Conservation (phyloP, 2,797 vertebrate genomes). For the Myripristis jacobus region DNA sequence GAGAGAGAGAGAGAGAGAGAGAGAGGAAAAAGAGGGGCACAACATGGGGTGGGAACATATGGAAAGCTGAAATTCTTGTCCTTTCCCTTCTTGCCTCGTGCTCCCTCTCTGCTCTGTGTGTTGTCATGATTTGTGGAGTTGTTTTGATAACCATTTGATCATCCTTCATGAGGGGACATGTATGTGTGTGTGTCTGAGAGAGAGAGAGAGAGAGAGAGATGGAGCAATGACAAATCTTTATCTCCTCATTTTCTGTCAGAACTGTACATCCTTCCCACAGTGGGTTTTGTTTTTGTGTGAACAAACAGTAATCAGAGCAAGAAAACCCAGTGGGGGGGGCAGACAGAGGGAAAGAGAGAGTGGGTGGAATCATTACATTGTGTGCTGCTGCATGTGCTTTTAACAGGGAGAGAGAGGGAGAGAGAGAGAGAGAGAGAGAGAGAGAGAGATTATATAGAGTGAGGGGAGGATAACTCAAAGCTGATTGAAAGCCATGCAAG, state of each 20-base stretch:
- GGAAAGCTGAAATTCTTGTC: not conserved
- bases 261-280: conserved; percentile 51
- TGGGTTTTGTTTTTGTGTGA: conserved; percentile 66
- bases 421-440: not conserved
- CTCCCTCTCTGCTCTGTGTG: not conserved
- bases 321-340: conserved; percentile 61
- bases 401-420: conserved; percentile 13
- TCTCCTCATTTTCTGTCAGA: conserved; percentile 54
- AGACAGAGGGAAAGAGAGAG: conserved; percentile 10
- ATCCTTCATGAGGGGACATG: conserved; percentile 1
- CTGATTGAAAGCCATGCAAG: conserved; percentile 65
- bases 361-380: conserved; percentile 57
- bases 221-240: conserved; percentile 39
- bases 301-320: conserved; percentile 74
- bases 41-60: not conserved
- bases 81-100: not conserved
- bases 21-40: too few relatives aligned
- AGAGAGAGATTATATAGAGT: conserved; percentile 40
- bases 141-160: conserved; percentile 36
- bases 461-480: conserved; percentile 67
- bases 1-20: not conserved
- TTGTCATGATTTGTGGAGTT: conserved; percentile 18
- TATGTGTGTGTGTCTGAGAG: conserved; percentile 8
- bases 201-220: not conserved
- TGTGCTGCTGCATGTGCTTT: conserved; percentile 45